These are phyloP conservation scores for Cremastinae sp. DNA, from an alignment of 2,888 invertebrate species.

Conservation along the genomic window DNA sequence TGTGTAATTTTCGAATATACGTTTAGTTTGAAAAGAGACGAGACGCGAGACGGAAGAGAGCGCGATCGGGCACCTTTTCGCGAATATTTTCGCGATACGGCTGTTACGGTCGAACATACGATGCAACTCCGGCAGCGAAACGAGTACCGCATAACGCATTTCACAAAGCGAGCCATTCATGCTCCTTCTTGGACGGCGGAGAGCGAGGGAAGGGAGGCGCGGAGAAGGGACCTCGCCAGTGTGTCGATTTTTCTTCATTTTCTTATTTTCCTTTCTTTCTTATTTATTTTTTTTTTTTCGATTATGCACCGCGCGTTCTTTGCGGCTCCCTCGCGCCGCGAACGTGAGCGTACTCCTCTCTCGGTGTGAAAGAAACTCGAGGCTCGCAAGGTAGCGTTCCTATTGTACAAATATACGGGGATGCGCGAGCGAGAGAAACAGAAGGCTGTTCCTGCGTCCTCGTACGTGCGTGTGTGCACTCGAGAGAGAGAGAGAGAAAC, in stretches of 20 bases:
- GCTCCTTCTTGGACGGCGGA: conserved; percentile 39
- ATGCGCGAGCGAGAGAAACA: conserved; percentile 25
- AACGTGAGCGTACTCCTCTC: conserved; percentile 32
- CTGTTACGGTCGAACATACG: background rate
- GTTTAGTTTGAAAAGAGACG: no score
- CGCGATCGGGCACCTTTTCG: no score
- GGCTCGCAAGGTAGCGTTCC: conserved; percentile 11
- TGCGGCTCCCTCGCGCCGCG: conserved; percentile 41
- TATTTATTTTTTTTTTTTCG: conserved; percentile 31
- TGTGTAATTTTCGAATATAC: no score
- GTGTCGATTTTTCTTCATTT: conserved; percentile 12
- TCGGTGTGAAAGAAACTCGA: conserved; percentile 22
- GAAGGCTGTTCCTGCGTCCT: conserved; percentile 23
- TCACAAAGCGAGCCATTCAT: conserved; percentile 68
- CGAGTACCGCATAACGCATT: conserved; percentile 62
- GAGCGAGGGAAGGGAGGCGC: background rate
- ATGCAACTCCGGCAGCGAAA: conserved; percentile 28
- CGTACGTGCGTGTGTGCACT: background rate
- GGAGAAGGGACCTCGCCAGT: conserved; percentile 1
- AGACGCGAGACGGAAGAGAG: no score
- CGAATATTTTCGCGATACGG: no score
- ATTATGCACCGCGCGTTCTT: conserved; percentile 60
- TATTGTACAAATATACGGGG: background rate
- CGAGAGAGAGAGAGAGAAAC: conserved; percentile 3
- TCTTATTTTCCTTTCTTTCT: no score